phyloP scores from a whole-genome alignment of 2,113 vertebrate genomes.

The Trachemys scripta region DNA sequence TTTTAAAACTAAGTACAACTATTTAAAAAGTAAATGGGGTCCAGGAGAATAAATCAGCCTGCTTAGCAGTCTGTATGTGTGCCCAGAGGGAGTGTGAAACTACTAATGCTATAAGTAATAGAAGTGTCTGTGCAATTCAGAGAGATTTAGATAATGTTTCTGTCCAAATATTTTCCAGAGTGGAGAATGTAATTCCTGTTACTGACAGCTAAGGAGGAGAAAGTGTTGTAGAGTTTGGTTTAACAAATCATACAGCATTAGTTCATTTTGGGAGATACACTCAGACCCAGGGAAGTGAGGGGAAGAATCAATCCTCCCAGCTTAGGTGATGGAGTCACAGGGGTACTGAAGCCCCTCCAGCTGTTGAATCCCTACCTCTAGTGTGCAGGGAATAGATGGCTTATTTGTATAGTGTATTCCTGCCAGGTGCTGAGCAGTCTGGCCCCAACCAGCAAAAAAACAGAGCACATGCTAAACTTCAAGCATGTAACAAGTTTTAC shows the following conservation, averaged over 20 bases:
- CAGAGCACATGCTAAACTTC: not conserved
- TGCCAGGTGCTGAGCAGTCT: not conserved
- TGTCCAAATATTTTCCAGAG: not conserved
- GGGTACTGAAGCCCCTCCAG: not conserved
- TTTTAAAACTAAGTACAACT: not conserved
- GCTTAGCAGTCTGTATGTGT: not conserved
- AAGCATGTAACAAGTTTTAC: not conserved
- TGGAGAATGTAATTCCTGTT: not conserved
- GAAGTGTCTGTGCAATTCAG: not conserved
- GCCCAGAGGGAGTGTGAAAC: not conserved
- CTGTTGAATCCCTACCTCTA: not conserved
- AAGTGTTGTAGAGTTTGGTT: not conserved
- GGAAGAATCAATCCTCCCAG: not conserved
- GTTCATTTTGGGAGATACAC: not conserved
- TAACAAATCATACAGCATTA: not conserved
- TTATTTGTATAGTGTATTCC: not conserved
- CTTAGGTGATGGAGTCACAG: not conserved
- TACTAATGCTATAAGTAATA: not conserved
- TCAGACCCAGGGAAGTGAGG: not conserved
- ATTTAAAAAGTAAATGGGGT: not conserved
- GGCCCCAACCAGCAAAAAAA: not conserved
- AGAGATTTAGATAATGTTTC: not conserved
- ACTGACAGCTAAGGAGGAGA: not conserved
- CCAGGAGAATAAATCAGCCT: not conserved
- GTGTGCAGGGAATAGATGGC: not conserved